Conservation (phyloP, 1,140 invertebrate genomes). For the Aradophagus sp. region DNA sequence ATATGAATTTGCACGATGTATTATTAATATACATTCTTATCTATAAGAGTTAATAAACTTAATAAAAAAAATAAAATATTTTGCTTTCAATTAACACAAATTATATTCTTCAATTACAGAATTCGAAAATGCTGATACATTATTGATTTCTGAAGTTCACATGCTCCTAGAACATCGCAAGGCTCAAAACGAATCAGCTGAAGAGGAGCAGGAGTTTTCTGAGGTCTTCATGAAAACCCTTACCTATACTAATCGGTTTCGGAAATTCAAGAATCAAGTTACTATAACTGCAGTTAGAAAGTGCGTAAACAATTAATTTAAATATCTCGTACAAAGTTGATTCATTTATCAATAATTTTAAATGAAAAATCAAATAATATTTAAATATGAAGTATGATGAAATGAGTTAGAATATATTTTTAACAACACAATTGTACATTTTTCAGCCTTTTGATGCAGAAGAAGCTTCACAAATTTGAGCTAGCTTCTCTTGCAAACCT, state of each 20-base stretch:
- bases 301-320: constrained; percentile 74
- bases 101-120: constrained; percentile 81
- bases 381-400: constrained; percentile 1
- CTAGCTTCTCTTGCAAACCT: constrained; percentile 97
- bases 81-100: no score
- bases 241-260: constrained; percentile 96
- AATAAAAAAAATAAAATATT: no score
- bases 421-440: no score
- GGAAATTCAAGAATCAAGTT: constrained; percentile 98
- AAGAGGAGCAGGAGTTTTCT: constrained; percentile 98
- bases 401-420: no score
- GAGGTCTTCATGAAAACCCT: constrained; percentile 99
- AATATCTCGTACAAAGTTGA: no score
- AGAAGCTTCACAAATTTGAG: constrained; percentile 99
- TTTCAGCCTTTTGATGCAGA: constrained; percentile 92
- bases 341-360: no score
- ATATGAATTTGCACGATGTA: no score
- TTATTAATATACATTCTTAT: no score
- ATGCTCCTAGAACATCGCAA: constrained; percentile 98
- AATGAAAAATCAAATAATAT: constrained; percentile 2
- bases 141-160: constrained; percentile 98
- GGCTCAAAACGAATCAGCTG: constrained; percentile 97
- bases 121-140: constrained; percentile 98
- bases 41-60: no score
- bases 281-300: constrained; percentile 96